Evolutionary conservation across 1,140 invertebrate species (phyloP).

Genomic region (Druon quercuslanigerum): DNA sequence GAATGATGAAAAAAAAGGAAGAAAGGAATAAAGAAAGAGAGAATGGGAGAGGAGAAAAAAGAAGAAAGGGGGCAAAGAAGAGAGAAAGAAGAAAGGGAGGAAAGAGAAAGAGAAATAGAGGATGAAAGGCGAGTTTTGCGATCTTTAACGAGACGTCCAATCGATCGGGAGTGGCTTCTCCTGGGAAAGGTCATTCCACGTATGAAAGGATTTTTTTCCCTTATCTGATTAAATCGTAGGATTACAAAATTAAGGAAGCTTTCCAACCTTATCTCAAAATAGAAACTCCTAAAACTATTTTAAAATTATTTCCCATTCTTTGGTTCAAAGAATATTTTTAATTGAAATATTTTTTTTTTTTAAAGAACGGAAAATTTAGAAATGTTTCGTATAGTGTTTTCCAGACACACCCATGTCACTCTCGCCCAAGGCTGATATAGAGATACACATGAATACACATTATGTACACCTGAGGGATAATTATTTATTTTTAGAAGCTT

Average conservation of each 20-base stretch:
- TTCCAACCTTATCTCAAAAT: background rate
- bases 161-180: constrained; percentile 12
- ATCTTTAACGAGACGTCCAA: constrained; percentile 13
- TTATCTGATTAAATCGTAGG: background rate
- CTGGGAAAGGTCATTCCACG: constrained; percentile 12
- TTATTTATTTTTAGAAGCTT: background rate
- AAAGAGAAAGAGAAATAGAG: constrained; percentile 7
- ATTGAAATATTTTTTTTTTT: too few relatives aligned
- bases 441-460: background rate
- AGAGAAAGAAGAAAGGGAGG: background rate
- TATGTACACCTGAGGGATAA: background rate
- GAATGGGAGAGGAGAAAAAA: background rate
- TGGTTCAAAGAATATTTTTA: too few relatives aligned
- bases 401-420: background rate
- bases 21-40: background rate
- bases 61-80: background rate
- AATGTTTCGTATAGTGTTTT: background rate
- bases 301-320: too few relatives aligned
- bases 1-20: background rate
- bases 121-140: background rate
- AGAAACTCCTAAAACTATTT: too few relatives aligned
- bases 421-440: constrained; percentile 1
- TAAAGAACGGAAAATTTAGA: background rate
- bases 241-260: constrained; percentile 8
- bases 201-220: constrained; percentile 1